Base-by-base conservation (phyloP, 2,113 vertebrate species). In the Actenoides hombroni region DNA sequence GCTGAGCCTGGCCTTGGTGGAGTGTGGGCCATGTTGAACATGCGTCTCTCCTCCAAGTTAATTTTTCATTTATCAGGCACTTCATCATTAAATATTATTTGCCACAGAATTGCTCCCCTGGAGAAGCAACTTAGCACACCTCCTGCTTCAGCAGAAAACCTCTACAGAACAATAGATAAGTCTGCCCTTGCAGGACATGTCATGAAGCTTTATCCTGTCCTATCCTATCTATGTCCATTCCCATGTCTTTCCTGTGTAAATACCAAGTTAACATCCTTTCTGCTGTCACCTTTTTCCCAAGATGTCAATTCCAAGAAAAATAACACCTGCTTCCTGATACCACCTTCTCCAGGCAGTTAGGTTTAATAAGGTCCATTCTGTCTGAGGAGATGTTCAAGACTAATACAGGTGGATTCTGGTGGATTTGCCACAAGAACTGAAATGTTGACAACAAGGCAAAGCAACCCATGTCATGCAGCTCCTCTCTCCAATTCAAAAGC, bases 21-120 rank as follows among this genome's bases (percentile, higher is more conserved):
- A 94, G 94, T 83, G 83, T 3, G 80, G 87, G 77, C 92, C 73
- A 2, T 81, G 92, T 51, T 35, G 57, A 95, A 88, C 88, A 60
- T 35, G 5, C 29, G 7, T 78, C 88, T 95, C 86, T 88, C 60
- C 94, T 92, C 83, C 80, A 53, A 42, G 64, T 80, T 82, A 60
- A 80, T 90, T 71, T 64, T 51, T 53, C 53, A 2, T 67, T 87
- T 81, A 40, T 53, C 54, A 15, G 57, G 57, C 8, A 46, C 75
- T 74, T 80, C 68, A 37, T 44, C 59, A 14, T 26, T 21, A 60
- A 35, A 44, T 71, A 11, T 24, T 21, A 16, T 44, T 53, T 49
- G 19, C 77, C 23, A 44, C 0, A 1, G 63, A 68, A 23, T 35
- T 35, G 74, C 33, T 46, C 10, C 40, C 59, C 35, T 53, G 63